phyloP scores from a whole-genome alignment of 2,113 vertebrate species.

The Neoarius graeffei region DNA sequence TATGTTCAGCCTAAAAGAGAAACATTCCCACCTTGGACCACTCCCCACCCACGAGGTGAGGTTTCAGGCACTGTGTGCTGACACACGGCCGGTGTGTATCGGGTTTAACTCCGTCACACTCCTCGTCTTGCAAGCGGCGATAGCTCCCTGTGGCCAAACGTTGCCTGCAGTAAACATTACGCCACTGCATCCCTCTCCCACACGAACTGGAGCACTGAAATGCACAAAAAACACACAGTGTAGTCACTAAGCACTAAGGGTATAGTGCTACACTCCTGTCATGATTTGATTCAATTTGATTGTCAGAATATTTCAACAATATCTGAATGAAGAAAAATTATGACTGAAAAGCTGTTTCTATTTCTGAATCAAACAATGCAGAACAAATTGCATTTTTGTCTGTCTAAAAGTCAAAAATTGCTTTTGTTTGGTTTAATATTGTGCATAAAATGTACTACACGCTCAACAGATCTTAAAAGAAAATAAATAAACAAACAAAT shows the following conservation, averaged over 20 bases:
- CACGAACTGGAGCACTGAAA: constrained; percentile 85
- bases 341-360: no score
- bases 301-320: background rate
- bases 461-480: no score
- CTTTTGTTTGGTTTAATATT: background rate
- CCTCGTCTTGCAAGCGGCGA: constrained; percentile 71
- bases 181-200: constrained; percentile 80
- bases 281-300: background rate
- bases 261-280: background rate
- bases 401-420: no score
- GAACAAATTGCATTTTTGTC: no score
- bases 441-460: no score
- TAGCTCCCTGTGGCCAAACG: constrained; percentile 83
- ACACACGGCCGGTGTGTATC: constrained; percentile 75
- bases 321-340: background rate
- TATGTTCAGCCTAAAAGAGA: background rate
- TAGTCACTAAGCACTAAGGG: background rate
- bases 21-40: constrained; percentile 82
- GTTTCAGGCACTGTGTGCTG: constrained; percentile 79
- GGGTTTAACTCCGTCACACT: constrained; percentile 73
- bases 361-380: no score
- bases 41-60: constrained; percentile 74
- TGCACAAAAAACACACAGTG: constrained; percentile 15
- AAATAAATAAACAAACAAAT: no score
- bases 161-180: constrained; percentile 85